These are phyloP conservation scores for Corythornis vintsioides DNA, from an alignment of 2,113 vertebrate species.

Conservation along the genomic window DNA sequence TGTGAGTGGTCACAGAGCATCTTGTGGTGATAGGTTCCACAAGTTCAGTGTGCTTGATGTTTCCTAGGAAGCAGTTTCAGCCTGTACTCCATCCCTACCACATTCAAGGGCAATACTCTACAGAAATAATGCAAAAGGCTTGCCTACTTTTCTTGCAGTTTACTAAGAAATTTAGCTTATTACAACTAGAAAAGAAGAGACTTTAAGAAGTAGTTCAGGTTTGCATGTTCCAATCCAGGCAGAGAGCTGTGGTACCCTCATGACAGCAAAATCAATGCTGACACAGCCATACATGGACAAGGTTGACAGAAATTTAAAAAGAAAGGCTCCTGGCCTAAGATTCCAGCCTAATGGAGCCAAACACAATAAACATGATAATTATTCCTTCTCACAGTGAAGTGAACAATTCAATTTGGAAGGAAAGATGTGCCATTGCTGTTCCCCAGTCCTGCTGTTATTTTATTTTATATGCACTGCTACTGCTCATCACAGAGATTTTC, in stretches of 20 bases:
- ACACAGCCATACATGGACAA: neutral
- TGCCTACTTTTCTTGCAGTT: neutral
- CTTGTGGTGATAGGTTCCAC: neutral
- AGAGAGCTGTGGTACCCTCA: neutral
- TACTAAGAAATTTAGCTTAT: neutral
- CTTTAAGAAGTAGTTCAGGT: neutral
- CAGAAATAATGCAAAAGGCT: neutral
- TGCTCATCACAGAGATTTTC: conserved; percentile 45
- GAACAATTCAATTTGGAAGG: conserved; percentile 69
- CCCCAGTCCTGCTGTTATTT: conserved; percentile 60
- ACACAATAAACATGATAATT: conserved; percentile 58
- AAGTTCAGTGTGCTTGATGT: neutral
- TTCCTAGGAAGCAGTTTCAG: neutral
- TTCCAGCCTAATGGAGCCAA: conserved; percentile 61
- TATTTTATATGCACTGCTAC: conserved; percentile 58
- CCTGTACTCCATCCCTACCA: neutral
- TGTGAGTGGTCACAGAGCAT: neutral
- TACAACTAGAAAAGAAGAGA: neutral
- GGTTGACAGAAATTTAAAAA: conserved; percentile 45
- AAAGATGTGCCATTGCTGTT: conserved; percentile 44
- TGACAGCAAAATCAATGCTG: conserved; percentile 25
- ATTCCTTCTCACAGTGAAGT: conserved; percentile 57
- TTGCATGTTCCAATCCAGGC: neutral
- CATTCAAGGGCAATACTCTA: neutral
- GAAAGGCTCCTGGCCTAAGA: conserved; percentile 63